Percentiles rank a stretch among this genome's conserved stretches.
These are phyloP conservation scores for Montipora capricornis DNA, from an alignment of 64 coral and sea anemone species.

Conservation along the genomic window DNA sequence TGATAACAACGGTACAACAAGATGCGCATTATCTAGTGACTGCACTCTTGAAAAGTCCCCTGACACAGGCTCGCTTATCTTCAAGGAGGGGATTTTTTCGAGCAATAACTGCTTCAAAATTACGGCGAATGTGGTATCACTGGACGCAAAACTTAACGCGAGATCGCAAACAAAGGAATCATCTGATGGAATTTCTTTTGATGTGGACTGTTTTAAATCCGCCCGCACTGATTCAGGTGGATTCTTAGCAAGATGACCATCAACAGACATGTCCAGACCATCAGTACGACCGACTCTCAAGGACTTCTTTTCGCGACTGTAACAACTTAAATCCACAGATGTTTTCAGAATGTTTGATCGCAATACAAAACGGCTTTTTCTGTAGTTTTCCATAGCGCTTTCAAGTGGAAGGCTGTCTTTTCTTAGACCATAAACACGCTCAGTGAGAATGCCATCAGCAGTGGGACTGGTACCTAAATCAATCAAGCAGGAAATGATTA, in stretches of 20 bases:
- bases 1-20: constrained; percentile 74
- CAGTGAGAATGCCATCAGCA: constrained; percentile 24
- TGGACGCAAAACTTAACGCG: constrained; percentile 69
- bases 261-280: background rate
- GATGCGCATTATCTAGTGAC: constrained; percentile 60
- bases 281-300: background rate
- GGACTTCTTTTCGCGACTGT: background rate
- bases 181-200: background rate
- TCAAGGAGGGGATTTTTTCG: constrained; percentile 45
- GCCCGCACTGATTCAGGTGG: background rate
- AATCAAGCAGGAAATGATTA: background rate
- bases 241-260: background rate
- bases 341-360: constrained; percentile 4
- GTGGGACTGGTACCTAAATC: constrained; percentile 1
- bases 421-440: background rate
- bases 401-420: constrained; percentile 33
- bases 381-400: constrained; percentile 45
- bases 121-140: constrained; percentile 49
- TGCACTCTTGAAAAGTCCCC: constrained; percentile 60
- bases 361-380: constrained; percentile 51
- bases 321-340: background rate
- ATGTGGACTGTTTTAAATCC: background rate
- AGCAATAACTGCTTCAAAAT: constrained; percentile 74
- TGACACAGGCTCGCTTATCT: constrained; percentile 43
- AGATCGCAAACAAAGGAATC: constrained; percentile 19